phyloP scores from a whole-genome alignment of 23 tunicate species.

The Oikopleura dioica region DNA sequence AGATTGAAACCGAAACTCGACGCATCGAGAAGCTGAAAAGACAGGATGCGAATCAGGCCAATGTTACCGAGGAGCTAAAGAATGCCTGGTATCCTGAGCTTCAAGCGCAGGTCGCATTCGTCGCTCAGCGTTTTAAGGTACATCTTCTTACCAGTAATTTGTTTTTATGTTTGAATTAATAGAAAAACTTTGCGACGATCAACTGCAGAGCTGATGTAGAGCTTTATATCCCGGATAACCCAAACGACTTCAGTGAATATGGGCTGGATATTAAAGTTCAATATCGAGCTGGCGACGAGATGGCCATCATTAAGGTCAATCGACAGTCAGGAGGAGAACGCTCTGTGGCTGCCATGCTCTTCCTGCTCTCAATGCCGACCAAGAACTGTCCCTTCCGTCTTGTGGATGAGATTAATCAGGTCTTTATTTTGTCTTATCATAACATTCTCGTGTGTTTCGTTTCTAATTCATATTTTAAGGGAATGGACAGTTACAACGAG shows the following conservation, averaged over 20 bases:
- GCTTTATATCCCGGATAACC: too few species aligned
- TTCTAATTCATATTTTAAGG: neutral
- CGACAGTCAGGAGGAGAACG: constrained; percentile 87
- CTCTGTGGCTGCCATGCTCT: constrained; percentile 75
- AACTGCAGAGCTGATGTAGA: too few species aligned
- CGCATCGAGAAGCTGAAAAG: too few species aligned
- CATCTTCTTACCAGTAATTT: too few species aligned
- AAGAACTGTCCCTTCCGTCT: constrained; percentile 51
- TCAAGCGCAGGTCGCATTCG: too few species aligned
- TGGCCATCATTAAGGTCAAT: neutral
- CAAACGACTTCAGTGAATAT: neutral
- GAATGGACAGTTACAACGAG: neutral
- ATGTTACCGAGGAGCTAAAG: too few species aligned
- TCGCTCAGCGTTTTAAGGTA: too few species aligned
- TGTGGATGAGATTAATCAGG: constrained; percentile 79
- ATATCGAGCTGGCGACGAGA: neutral
- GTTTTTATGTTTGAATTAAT: too few species aligned
- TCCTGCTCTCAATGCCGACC: constrained; percentile 61
- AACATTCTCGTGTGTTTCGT: neutral
- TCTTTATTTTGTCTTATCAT: neutral
- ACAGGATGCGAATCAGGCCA: too few species aligned
- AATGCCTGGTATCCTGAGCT: too few species aligned
- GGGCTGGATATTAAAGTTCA: neutral
- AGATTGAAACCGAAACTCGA: too few species aligned
- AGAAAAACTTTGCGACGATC: too few species aligned